Evolutionary conservation across 2,113 vertebrate species (phyloP), one percentile per base, ranked within the genome.

Genomic region (Salvelinus namaycush): DNA sequence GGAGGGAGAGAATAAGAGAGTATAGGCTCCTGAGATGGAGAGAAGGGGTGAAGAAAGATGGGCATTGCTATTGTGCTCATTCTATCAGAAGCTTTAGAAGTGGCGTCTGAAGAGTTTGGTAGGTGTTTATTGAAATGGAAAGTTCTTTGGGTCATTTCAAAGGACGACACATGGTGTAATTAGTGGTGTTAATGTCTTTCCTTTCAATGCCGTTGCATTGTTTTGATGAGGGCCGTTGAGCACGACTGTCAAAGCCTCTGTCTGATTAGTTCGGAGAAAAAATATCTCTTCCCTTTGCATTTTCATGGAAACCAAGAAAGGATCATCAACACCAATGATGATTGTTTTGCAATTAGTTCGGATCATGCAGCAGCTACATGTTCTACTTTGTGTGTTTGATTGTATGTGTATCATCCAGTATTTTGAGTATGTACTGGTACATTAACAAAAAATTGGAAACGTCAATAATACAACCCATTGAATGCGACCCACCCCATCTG

Each of bases 261-360:
- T 39, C 29, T 16, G 67, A 6, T 9, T 69, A 64, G 48, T 62
- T 51, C 14, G 34, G 44, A 20, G 9, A 9, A 22, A 26, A 26
- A 26, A 34, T 26, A 51, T 64, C 2, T n/a, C 27, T 59, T 62
- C 48, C 48, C 74, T 75, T 75, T 84, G 20, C 79, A 84, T 83
- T 68, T 83, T 84, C 85, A 87, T 87, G 83, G 81, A 81, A 87
- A 84, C 83, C 65, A 72, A 54, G 34, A 73, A 69, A 68, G 76
- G 76, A 5, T 22, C 51, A n/a, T 49, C 54, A 20, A 20, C 54
- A 57, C 16, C 51, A 20, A 11, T 20, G 51, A 57, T 57, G 51
- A 57, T 18, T 6, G 13, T 57, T 57, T 57, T 20, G 18, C 18
- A 20, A 57, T 18, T 18, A 20, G 20, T 18, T 16, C 65, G 22